Percentiles rank a stretch among this genome's conserved stretches.
Conservation (phyloP, 2,888 invertebrate genomes). For the Pollenia angustigena region DNA sequence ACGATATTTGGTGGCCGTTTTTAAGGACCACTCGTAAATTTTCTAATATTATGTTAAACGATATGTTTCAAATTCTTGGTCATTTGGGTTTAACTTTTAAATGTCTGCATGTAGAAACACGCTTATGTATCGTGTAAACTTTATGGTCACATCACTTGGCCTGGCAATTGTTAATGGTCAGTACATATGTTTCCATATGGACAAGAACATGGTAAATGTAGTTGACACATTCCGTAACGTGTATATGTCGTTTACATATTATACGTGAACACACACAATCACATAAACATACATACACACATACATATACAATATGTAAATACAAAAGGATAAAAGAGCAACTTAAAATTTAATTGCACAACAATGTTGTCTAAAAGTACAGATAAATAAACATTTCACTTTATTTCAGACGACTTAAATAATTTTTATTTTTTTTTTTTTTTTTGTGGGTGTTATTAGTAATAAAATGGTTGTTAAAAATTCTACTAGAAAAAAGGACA, state of each 20-base stretch:
- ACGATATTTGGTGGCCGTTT: too few species aligned
- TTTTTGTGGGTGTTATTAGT: background rate
- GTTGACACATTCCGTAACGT: constrained; percentile 29
- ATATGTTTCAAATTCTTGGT: background rate
- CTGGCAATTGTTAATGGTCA: constrained; percentile 25
- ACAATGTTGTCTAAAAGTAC: constrained; percentile 20
- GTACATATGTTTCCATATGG: constrained; percentile 42
- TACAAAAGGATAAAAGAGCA: constrained; percentile 24
- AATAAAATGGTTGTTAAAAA: background rate
- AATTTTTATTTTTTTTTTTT: background rate
- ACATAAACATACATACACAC: background rate
- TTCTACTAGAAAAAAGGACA: background rate
- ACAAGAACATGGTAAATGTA: background rate
- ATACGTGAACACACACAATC: background rate
- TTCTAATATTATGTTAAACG: too few species aligned
- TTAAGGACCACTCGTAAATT: too few species aligned
- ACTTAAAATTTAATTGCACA: constrained; percentile 32
- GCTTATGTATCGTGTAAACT: background rate
- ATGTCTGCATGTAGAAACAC: background rate
- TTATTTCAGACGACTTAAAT: constrained; percentile 12
- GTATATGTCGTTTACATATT: constrained; percentile 12
- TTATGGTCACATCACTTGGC: constrained; percentile 39
- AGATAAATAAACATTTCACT: constrained; percentile 15
- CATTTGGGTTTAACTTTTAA: background rate
- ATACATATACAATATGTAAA: background rate